Conservation (phyloP, 2,888 invertebrate genomes). For the Cosmia trapezina region DNA sequence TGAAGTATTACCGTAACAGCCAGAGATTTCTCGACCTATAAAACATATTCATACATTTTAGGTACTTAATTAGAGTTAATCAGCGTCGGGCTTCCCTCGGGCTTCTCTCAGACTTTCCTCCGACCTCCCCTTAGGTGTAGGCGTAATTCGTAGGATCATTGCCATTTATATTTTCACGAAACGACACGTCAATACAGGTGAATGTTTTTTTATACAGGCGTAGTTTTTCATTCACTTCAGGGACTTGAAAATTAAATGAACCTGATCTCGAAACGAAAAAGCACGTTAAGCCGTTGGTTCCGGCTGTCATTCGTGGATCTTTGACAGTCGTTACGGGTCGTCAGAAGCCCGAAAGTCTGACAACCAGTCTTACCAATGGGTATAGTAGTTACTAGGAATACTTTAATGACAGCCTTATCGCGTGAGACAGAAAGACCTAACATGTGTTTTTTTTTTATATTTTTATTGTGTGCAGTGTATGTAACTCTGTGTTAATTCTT, state of each 20-base stretch:
- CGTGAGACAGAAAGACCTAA: no score
- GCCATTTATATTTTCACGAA: neutral
- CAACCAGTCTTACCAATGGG: no score
- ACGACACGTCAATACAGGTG: neutral
- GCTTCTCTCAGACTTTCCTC: neutral
- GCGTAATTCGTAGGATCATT: neutral
- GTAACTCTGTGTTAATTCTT: no score
- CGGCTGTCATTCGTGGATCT: no score
- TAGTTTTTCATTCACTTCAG: neutral
- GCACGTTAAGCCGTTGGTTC: no score
- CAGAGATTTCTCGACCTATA: neutral
- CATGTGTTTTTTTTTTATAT: no score
- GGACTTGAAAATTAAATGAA: neutral
- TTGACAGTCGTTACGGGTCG: no score
- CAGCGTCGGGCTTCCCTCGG: neutral
- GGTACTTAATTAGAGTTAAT: neutral
- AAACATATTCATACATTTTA: neutral
- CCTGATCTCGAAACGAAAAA: conserved; percentile 2
- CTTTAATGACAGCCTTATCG: no score
- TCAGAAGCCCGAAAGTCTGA: no score
- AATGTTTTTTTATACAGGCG: neutral
- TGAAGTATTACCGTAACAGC: neutral
- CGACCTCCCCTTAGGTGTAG: neutral
- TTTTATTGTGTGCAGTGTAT: no score
- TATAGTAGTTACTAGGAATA: no score